Conservation (phyloP, 2,113 vertebrate species). For the Glareola pratincola region DNA sequence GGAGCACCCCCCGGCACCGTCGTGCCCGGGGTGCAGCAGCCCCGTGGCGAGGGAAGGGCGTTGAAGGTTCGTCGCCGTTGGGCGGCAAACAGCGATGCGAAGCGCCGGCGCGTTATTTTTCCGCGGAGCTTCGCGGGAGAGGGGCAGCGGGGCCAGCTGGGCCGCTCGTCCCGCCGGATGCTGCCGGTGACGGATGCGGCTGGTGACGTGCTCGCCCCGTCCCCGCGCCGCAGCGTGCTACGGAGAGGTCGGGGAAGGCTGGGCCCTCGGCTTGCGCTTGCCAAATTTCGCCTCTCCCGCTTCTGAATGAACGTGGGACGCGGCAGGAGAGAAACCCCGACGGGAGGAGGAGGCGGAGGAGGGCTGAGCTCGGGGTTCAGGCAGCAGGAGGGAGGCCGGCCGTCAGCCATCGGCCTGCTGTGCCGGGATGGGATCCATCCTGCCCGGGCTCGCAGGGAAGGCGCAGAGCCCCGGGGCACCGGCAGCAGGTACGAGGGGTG, state of each 20-base stretch:
- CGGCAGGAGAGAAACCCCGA: neutral
- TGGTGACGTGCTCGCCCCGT: neutral
- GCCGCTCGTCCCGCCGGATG: neutral
- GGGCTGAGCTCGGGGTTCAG: neutral
- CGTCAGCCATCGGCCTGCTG: neutral
- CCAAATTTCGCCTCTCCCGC: neutral
- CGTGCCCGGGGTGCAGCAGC: neutral
- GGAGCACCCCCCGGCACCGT: neutral
- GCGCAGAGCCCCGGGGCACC: neutral
- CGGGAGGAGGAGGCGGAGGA: neutral
- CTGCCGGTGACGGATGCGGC: neutral
- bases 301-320: neutral
- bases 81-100: neutral
- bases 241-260: neutral
- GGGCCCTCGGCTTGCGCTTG: neutral
- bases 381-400: neutral
- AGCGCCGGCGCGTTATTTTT: neutral
- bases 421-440: neutral
- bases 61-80: neutral
- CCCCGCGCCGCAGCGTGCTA: accelerated
- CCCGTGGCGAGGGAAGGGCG: accelerated
- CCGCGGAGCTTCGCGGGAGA: neutral
- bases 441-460: neutral
- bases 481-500: neutral
- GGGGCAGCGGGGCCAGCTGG: accelerated